These are phyloP conservation scores for Rambutsinella grinnellia DNA, from an alignment of 2,888 invertebrate species.

Conservation along the genomic window DNA sequence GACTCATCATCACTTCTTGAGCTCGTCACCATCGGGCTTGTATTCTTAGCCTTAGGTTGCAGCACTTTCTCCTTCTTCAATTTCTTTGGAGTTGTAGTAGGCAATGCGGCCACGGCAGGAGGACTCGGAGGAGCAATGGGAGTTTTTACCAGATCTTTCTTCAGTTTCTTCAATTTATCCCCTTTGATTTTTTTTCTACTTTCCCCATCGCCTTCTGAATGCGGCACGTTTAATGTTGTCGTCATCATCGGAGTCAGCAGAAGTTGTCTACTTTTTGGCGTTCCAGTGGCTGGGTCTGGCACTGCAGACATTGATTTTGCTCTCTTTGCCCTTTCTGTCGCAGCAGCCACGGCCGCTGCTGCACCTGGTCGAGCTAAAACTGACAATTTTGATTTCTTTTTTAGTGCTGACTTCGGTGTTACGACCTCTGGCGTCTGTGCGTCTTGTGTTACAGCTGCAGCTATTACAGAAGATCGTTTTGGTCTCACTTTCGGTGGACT, in stretches of 20 bases:
- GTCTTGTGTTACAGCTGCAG: not conserved
- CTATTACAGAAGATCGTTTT: slow-evolving; percentile 13
- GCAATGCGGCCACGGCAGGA: not conserved
- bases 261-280: slow-evolving; percentile 33
- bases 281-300: not conserved
- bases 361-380: slow-evolving; percentile 26
- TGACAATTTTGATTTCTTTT: slow-evolving; percentile 26
- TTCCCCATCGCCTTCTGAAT: not conserved
- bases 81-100: slow-evolving; percentile 33
- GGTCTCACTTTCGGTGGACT: slow-evolving; percentile 30
- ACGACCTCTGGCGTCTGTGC: not conserved
- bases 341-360: slow-evolving; percentile 12
- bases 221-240: not conserved
- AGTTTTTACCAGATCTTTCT: slow-evolving; percentile 35
- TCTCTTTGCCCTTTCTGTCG: slow-evolving; percentile 45
- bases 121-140: slow-evolving; percentile 12
- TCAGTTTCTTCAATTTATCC: slow-evolving; percentile 39
- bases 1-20: slow-evolving; percentile 50
- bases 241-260: slow-evolving; percentile 12
- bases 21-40: slow-evolving; percentile 38
- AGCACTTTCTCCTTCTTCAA: slow-evolving; percentile 62
- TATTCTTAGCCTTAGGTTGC: slow-evolving; percentile 66
- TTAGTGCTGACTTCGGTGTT: slow-evolving; percentile 1
- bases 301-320: slow-evolving; percentile 22
- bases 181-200: slow-evolving; percentile 34